These are phyloP conservation scores for Lota lota DNA, from an alignment of 2,113 vertebrate genomes.

Conservation along the genomic window DNA sequence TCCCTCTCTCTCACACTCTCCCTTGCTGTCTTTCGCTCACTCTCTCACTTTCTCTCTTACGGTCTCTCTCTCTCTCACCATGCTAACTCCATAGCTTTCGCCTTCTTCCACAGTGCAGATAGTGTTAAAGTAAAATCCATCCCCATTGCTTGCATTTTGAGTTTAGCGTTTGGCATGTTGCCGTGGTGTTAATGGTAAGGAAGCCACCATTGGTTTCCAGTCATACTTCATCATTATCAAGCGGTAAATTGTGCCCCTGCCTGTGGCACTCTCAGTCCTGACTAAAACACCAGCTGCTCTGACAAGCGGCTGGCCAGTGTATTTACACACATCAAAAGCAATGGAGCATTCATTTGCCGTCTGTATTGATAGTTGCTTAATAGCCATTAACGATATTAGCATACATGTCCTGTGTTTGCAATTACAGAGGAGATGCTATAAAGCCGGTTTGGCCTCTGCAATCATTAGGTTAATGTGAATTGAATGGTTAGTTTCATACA, in stretches of 20 bases:
- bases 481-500: too few species aligned
- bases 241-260: conserved; percentile 24
- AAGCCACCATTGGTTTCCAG: conserved; percentile 22
- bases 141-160: conserved; percentile 39
- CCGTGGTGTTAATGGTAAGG: conserved; percentile 29
- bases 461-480: too few species aligned
- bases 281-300: conserved; percentile 29
- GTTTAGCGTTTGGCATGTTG: conserved; percentile 52
- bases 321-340: neutral
- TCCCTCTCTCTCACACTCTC: too few species aligned
- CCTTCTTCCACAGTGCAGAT: conserved; percentile 23
- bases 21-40: conserved; percentile 7
- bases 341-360: neutral
- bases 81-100: conserved; percentile 1
- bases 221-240: conserved; percentile 44
- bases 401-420: too few species aligned
- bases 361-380: neutral
- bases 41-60: neutral
- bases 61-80: too few species aligned
- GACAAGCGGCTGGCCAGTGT: neutral
- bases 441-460: too few species aligned
- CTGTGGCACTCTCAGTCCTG: conserved; percentile 20
- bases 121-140: conserved; percentile 48
- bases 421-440: too few species aligned
- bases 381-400: too few species aligned